These are phyloP conservation scores for Antheraea pernyi DNA, from an alignment of 1,140 invertebrate species.

Conservation along the genomic window DNA sequence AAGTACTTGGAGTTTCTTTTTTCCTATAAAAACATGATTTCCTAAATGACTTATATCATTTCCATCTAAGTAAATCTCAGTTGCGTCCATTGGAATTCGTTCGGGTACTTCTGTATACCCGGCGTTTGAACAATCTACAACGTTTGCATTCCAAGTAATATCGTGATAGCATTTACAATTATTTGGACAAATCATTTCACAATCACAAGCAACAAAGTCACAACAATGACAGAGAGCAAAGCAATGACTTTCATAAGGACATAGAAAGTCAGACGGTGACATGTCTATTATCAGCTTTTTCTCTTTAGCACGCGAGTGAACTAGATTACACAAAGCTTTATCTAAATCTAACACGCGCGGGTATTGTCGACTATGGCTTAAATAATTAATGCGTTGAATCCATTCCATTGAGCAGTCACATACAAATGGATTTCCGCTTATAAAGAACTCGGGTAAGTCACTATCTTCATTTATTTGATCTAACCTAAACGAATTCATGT, in stretches of 20 bases:
- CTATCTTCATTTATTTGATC: slow-evolving; percentile 82
- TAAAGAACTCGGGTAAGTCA: slow-evolving; percentile 87
- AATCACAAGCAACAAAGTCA: slow-evolving; percentile 94
- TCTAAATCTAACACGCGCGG: slow-evolving; percentile 92
- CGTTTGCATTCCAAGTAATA: slow-evolving; percentile 93
- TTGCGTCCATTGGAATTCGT: slow-evolving; percentile 93
- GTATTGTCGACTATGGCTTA: slow-evolving; percentile 86
- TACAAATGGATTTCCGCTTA: slow-evolving; percentile 89
- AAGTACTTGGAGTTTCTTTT: slow-evolving; percentile 90
- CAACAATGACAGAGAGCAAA: slow-evolving; percentile 94
- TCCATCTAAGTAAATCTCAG: slow-evolving; percentile 93
- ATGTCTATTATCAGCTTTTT: slow-evolving; percentile 89
- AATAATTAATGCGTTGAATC: slow-evolving; percentile 88
- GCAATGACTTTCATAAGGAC: slow-evolving; percentile 93
- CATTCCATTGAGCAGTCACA: slow-evolving; percentile 94
- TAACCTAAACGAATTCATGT: slow-evolving; percentile 85
- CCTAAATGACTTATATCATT: slow-evolving; percentile 89
- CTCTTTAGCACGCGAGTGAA: slow-evolving; percentile 85
- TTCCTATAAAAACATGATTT: slow-evolving; percentile 92
- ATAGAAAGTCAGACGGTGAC: slow-evolving; percentile 90
- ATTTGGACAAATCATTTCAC: slow-evolving; percentile 93
- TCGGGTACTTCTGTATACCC: slow-evolving; percentile 86
- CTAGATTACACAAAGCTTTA: slow-evolving; percentile 88
- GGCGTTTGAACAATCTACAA: slow-evolving; percentile 91
- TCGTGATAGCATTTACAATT: slow-evolving; percentile 94